These are phyloP conservation scores for Azemiops feae DNA, from an alignment of 2,113 vertebrate genomes.

Conservation along the genomic window DNA sequence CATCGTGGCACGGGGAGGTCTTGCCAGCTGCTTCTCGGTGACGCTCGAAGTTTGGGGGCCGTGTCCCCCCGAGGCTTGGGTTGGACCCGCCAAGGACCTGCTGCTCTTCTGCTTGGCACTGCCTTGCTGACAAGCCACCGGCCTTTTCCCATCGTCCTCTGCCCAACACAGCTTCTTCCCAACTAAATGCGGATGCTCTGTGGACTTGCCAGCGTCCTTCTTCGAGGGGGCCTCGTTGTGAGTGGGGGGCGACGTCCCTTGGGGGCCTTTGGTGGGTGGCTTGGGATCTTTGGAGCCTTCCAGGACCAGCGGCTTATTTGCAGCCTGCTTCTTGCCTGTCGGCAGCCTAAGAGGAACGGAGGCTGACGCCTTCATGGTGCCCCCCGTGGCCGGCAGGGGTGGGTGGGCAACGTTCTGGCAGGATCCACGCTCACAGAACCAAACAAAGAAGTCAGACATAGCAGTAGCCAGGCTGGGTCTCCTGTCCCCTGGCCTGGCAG, in stretches of 20 bases:
- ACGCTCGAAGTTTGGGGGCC: not conserved
- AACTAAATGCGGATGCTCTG: not conserved
- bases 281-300: not conserved
- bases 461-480: not conserved
- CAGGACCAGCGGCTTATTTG: not conserved
- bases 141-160: not conserved
- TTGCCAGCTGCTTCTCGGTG: not conserved
- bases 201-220: rapidly evolving
- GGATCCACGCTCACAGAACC: not conserved
- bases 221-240: not conserved
- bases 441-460: conserved; percentile 5
- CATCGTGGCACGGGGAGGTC: not conserved
- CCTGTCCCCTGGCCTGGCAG: not conserved
- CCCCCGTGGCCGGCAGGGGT: not conserved
- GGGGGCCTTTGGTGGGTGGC: rapidly evolving
- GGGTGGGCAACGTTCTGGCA: not conserved
- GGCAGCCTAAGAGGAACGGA: not conserved
- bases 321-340: not conserved
- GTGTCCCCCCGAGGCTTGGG: not conserved
- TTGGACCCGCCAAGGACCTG: not conserved
- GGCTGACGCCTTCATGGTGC: too few relatives aligned
- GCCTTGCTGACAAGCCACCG: not conserved
- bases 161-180: not conserved
- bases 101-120: not conserved
- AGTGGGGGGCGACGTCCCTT: not conserved